Percentiles rank a stretch among this genome's conserved stretches.
These are phyloP conservation scores for Cephalotes varians DNA, from an alignment of 2,888 invertebrate species.

Conservation along the genomic window DNA sequence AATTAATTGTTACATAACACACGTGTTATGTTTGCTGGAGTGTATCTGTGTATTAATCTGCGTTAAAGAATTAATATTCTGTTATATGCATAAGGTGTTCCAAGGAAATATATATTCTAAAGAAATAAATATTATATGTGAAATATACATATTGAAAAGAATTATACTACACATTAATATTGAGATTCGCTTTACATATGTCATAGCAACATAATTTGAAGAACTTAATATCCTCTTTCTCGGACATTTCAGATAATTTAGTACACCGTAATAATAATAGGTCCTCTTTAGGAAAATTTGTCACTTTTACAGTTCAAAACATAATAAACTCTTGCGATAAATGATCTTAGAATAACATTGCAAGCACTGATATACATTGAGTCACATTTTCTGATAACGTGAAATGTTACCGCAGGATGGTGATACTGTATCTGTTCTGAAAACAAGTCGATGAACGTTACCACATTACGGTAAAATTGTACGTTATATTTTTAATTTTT, in stretches of 20 bases:
- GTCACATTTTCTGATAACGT: neutral
- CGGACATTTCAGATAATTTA: neutral
- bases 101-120: neutral
- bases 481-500: neutral
- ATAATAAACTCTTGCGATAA: constrained; percentile 3
- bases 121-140: no score
- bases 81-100: neutral
- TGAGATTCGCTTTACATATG: neutral
- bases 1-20: no score
- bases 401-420: constrained; percentile 25
- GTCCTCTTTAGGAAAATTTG: neutral
- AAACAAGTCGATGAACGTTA: constrained; percentile 8
- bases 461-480: constrained; percentile 23
- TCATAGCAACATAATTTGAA: neutral
- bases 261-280: neutral
- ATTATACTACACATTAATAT: neutral
- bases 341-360: neutral
- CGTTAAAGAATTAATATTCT: neutral
- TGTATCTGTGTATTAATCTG: no score
- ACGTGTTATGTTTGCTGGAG: no score
- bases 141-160: neutral
- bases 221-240: neutral
- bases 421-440: neutral
- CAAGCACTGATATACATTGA: neutral
- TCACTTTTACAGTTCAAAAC: neutral